These are phyloP conservation scores for Onychomys arenicola DNA, from an alignment of 2,797 vertebrate species.

Conservation along the genomic window DNA sequence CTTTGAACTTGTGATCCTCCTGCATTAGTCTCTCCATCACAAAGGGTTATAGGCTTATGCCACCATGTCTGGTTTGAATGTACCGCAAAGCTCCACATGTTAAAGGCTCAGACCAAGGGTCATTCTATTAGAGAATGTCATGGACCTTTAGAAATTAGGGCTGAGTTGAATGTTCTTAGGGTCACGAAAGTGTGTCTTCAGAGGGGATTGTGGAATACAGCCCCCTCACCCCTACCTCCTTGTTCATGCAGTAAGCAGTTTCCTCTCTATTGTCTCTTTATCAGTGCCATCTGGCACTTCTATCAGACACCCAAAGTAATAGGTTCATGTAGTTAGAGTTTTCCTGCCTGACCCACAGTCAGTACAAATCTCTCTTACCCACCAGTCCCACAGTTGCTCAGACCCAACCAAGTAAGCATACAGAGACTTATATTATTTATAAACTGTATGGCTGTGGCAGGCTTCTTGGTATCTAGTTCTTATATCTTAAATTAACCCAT, in stretches of 20 bases:
- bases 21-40: neutral
- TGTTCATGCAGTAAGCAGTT: neutral
- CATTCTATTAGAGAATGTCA: neutral
- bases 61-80: neutral
- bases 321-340: no score
- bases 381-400: no score
- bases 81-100: neutral
- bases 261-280: neutral
- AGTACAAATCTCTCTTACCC: no score
- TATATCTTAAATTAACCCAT: no score
- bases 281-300: neutral
- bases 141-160: neutral
- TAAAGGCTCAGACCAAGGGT: neutral
- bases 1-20: neutral
- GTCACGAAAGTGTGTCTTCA: neutral
- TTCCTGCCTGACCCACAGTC: no score
- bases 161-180: neutral
- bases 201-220: neutral
- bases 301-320: neutral
- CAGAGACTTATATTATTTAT: no score
- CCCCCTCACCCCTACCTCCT: neutral
- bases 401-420: no score
- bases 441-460: no score
- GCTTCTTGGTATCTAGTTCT: no score
- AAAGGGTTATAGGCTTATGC: neutral